A percentile compares a stretch with the other conserved stretches of the same genome.
Evolutionary conservation across 2,113 vertebrate species (phyloP).

Genomic region (Cichladusa arquata): DNA sequence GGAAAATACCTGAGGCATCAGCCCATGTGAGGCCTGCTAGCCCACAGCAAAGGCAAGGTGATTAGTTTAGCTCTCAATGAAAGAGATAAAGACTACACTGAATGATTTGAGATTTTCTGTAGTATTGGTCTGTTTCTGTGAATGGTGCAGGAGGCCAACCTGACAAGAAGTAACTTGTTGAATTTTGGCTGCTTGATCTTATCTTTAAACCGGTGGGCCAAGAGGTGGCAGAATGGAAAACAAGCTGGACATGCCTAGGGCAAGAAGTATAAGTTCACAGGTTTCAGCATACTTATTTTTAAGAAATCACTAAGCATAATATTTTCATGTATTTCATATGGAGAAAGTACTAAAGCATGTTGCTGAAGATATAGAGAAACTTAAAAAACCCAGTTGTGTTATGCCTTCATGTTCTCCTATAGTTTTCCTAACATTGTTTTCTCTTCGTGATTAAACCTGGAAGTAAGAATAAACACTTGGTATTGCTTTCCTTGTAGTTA

Average conservation of each 20-base stretch:
- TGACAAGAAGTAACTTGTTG: neutral
- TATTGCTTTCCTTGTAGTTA: neutral
- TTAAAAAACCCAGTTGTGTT: rapidly evolving
- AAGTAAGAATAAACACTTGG: neutral
- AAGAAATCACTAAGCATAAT: neutral
- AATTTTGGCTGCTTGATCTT: neutral
- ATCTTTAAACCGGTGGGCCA: neutral
- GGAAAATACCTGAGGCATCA: neutral
- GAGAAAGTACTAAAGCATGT: neutral
- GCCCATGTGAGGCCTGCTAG: neutral
- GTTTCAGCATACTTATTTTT: neutral
- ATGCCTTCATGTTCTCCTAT: neutral
- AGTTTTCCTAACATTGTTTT: neutral
- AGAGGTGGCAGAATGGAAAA: neutral
- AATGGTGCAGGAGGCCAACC: neutral
- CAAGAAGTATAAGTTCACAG: neutral
- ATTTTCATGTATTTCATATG: neutral
- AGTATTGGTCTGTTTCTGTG: neutral
- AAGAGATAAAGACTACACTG: neutral
- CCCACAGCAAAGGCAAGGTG: neutral
- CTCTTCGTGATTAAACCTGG: neutral
- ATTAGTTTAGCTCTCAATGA: neutral
- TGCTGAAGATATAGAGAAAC: neutral
- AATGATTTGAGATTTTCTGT: neutral
- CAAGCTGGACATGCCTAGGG: neutral